These are phyloP conservation scores for Tinamus guttatus DNA, from an alignment of 2,113 vertebrate species.

Conservation along the genomic window DNA sequence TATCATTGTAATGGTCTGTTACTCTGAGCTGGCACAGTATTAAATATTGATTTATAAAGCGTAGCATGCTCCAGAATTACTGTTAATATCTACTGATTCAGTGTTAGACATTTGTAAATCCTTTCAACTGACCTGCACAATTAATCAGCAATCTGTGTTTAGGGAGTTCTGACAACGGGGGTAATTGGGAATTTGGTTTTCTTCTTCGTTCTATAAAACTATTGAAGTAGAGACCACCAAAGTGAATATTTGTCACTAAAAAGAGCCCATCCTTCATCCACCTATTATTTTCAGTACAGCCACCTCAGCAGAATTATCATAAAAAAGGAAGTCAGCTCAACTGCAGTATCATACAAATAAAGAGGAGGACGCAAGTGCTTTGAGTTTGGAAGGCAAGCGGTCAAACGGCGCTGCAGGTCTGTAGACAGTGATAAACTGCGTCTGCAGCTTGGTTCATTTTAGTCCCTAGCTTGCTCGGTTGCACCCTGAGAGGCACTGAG, in stretches of 20 bases:
- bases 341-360: not conserved
- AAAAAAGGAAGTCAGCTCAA: not conserved
- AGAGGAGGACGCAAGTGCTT: not conserved
- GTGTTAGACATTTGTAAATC: conserved; percentile 38
- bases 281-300: not conserved
- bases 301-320: not conserved
- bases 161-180: conserved; percentile 36
- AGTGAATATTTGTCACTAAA: not conserved
- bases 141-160: conserved; percentile 35
- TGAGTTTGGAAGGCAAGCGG: not conserved
- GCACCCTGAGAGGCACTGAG: not conserved
- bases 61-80: conserved; percentile 20
- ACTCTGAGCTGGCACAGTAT: conserved; percentile 34
- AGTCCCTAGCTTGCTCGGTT: fast-evolving
- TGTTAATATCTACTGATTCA: conserved; percentile 44
- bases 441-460: not conserved
- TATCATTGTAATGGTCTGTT: conserved; percentile 29
- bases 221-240: not conserved
- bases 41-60: conserved; percentile 70
- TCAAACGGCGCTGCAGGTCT: not conserved
- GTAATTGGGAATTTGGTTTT: conserved; percentile 18
- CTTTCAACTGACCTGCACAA: conserved; percentile 32
- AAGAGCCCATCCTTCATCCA: not conserved
- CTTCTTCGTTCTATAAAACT: not conserved
- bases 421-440: not conserved